Conservation (phyloP, 2,113 vertebrate genomes). For the Thalassarche chlororhynchos region DNA sequence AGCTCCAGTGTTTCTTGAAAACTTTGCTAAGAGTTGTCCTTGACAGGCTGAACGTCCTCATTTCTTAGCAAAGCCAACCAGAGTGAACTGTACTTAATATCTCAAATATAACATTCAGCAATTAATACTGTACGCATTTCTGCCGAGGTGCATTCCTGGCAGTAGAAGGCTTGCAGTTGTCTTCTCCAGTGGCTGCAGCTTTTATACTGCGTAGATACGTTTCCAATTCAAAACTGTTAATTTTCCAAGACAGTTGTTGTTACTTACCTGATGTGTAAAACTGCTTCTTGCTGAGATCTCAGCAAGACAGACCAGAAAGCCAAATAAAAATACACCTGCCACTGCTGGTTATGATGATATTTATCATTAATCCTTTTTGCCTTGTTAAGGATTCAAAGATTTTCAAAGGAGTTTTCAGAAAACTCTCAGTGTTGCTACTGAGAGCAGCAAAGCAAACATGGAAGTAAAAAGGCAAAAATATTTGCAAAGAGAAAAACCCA, state of each 20-base stretch:
- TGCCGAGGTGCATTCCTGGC: background rate
- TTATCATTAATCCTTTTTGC: background rate
- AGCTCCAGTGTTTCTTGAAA: background rate
- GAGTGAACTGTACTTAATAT: background rate
- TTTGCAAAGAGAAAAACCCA: background rate
- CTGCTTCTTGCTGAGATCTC: background rate
- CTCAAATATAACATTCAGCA: background rate
- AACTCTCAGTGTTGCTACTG: background rate
- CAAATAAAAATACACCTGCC: background rate
- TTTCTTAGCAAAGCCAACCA: background rate
- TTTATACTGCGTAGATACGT: background rate
- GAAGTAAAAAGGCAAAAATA: background rate
- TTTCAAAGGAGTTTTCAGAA: slow-evolving; percentile 8
- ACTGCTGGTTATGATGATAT: background rate
- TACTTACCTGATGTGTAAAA: background rate
- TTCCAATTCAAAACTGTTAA: background rate
- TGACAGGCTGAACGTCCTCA: background rate
- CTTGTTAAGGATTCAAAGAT: background rate
- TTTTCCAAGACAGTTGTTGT: background rate
- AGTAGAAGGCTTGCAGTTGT: background rate
- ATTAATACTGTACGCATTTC: background rate
- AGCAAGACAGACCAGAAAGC: background rate
- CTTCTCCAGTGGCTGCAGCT: background rate
- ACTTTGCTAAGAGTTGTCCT: background rate
- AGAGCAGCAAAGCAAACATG: background rate